A percentile compares a stretch with the other conserved stretches of the same genome.
These are phyloP conservation scores for Axinella damicornis DNA, from an alignment of 37 sponge, comb jelly and placozoan species.

Conservation along the genomic window DNA sequence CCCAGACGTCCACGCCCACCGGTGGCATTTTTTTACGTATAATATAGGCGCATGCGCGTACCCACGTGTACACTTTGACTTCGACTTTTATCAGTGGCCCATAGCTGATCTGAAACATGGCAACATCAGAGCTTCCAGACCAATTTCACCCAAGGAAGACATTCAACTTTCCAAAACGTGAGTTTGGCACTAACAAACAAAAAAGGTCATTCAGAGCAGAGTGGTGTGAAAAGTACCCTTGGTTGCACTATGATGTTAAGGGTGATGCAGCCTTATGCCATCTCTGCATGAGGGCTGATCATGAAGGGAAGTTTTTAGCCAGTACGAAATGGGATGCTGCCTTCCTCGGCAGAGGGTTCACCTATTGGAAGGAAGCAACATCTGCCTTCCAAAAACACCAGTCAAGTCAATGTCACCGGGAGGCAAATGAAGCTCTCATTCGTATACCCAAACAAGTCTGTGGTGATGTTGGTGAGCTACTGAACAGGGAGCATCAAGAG, in stretches of 20 bases:
- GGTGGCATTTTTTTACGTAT: no score
- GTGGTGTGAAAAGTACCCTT: constrained; percentile 56
- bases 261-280: constrained; percentile 33
- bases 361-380: constrained; percentile 82
- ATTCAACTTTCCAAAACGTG: constrained; percentile 49
- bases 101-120: no score
- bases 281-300: constrained; percentile 47
- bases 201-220: constrained; percentile 53
- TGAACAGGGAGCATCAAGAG: constrained; percentile 31
- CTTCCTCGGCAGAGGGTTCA: constrained; percentile 75
- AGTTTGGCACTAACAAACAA: constrained; percentile 39
- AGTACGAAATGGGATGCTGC: constrained; percentile 71
- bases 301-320: constrained; percentile 48
- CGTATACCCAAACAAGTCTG: constrained; percentile 35
- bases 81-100: no score
- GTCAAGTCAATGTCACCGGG: constrained; percentile 71
- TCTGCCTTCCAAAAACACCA: constrained; percentile 75
- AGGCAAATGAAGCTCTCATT: constrained; percentile 64
- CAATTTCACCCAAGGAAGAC: constrained; percentile 37
- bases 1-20: no score
- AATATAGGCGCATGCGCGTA: no score
- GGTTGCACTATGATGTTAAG: constrained; percentile 52
- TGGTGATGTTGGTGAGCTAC: constrained; percentile 67
- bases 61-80: no score
- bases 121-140: not conserved